Evolutionary conservation across 2,797 vertebrate species (phyloP).

Genomic region (Psittacula echo): DNA sequence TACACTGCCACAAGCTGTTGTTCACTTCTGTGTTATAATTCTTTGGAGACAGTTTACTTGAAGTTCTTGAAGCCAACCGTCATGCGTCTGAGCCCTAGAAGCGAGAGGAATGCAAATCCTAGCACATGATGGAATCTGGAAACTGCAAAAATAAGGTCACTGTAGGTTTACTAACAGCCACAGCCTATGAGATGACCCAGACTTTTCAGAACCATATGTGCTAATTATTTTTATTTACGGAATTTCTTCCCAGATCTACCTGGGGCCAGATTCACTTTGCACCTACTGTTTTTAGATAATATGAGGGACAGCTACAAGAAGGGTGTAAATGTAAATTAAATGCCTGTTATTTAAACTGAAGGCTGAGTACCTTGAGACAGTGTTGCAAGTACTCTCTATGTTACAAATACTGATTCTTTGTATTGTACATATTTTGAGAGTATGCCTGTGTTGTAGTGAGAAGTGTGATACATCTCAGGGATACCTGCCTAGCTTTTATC

Average conservation of each 20-base stretch:
- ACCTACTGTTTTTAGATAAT: rapidly evolving
- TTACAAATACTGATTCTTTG: not conserved
- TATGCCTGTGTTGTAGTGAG: not conserved
- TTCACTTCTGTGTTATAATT: not conserved
- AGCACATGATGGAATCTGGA: not conserved
- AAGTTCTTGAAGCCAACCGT: not conserved
- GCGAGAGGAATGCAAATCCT: not conserved
- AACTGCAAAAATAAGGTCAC: not conserved
- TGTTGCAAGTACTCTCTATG: rapidly evolving
- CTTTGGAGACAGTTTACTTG: not conserved
- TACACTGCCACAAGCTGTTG: conserved; percentile 19
- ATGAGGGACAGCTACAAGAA: not conserved
- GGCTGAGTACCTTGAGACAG: not conserved
- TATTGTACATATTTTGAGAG: rapidly evolving
- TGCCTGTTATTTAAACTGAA: not conserved
- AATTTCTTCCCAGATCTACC: not conserved
- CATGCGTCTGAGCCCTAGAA: not conserved
- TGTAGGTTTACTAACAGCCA: not conserved
- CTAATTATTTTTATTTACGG: not conserved
- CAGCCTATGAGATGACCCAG: not conserved
- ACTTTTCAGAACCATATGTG: not conserved
- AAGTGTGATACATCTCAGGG: not conserved
- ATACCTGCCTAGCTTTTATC: not conserved
- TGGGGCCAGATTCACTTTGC: not conserved
- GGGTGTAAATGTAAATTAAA: not conserved